Evolutionary conservation across 2,888 invertebrate genomes (phyloP), one percentile per base, ranked within the genome.

Genomic region (Thera obeliscata): DNA sequence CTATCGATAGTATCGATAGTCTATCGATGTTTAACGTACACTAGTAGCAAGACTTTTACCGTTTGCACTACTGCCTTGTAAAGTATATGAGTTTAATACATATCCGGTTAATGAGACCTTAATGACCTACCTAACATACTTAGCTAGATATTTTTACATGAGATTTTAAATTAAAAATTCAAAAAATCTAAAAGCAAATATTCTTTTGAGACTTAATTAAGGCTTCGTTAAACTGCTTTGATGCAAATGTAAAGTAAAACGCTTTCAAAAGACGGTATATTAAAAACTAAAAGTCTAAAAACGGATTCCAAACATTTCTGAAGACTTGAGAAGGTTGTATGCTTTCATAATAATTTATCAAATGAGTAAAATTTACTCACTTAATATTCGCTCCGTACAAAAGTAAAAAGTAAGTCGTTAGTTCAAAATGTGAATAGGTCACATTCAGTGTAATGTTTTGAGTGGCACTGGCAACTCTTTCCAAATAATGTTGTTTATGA

Each of bases 191-290:
- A 85, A 83, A 81, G 76, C 54, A 81, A 77, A 79, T 82, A 81
- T 81, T 87, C 86, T 85, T 88, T 87, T 85, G 79, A 87, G 81
- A 85, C 85, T 86, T 86, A 89, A 88, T 89, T 88, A 88, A 80
- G 85, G 82, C 87, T 87, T 89, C 91, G 86, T 90, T 89, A 88
- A 88, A 89, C 85, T 81, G 76, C 87, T 86, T 85, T 83, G 82
- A 84, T 83, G 84, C 82, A 85, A 82, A 84, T 81, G 73, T 75
- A 74, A 85, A 84, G 83, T 82, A 85, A 87, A 70, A 86, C 78
- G 82, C 81, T 86, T 85, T 87, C 79, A 86, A 85, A 84, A 78
- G 79, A 80, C 79, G 79, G 81, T 82, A 84, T 86, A 84, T 86
- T 86, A 85, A 87, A 84, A 86, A 86, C 83, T 84, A 82, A 84